Conservation (phyloP, 1,140 invertebrate species). For the Sinella curviseta region DNA sequence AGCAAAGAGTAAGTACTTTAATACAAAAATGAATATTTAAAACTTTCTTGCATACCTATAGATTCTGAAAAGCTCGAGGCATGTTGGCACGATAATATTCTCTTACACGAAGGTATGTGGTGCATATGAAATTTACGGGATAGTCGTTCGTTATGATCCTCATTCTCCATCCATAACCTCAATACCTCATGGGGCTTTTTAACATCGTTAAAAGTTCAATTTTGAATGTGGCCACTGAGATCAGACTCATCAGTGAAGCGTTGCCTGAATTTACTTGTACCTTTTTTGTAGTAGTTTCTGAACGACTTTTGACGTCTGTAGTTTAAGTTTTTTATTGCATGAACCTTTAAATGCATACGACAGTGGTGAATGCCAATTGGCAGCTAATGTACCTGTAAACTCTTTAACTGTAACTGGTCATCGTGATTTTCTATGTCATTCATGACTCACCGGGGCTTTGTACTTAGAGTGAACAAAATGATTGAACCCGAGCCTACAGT, state of each 20-base stretch:
- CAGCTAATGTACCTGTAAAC: too few species aligned
- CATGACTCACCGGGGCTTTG: not conserved
- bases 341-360: too few species aligned
- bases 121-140: constrained; percentile 2
- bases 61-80: constrained; percentile 12
- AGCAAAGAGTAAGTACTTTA: constrained; percentile 73
- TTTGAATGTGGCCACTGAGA: not conserved
- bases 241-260: not conserved
- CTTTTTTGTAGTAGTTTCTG: too few species aligned
- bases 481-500: not conserved
- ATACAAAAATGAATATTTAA: constrained; percentile 25
- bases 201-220: too few species aligned
- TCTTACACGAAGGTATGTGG: not conserved
- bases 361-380: too few species aligned
- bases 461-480: constrained; percentile 5
- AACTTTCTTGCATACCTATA: not conserved
- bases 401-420: not conserved
- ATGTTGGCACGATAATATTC: constrained; percentile 8
- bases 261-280: too few species aligned
- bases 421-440: not conserved
- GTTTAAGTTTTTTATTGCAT: not conserved
- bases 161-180: not conserved
- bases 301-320: not conserved
- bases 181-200: not conserved
- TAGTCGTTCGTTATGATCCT: not conserved